Conservation (phyloP, 1,140 invertebrate genomes). For the Cydia fagiglandana region DNA sequence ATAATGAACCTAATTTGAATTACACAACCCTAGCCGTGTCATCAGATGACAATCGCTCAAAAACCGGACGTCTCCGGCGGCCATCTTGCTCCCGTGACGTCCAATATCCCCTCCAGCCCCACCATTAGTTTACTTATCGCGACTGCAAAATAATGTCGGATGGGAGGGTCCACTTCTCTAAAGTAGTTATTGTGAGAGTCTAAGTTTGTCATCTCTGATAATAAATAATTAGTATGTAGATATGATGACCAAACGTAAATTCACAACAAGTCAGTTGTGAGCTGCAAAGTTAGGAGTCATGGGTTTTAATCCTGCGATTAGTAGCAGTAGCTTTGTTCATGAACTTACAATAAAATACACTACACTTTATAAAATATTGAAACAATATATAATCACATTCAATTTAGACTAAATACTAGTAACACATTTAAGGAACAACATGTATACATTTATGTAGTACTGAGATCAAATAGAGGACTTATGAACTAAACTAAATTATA, state of each 20-base stretch:
- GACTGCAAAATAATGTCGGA: slow-evolving; percentile 32
- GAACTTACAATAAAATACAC: too few species aligned
- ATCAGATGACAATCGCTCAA: slow-evolving; percentile 69
- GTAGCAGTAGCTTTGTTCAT: too few species aligned
- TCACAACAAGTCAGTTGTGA: too few species aligned
- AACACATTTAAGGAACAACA: too few species aligned
- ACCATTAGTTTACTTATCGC: slow-evolving; percentile 41
- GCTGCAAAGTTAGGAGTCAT: too few species aligned
- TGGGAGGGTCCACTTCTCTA: neutral
- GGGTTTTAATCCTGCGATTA: too few species aligned
- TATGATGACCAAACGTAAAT: neutral
- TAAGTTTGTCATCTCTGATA: neutral
- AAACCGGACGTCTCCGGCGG: slow-evolving; percentile 57
- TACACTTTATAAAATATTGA: too few species aligned
- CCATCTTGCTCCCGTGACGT: slow-evolving; percentile 45
- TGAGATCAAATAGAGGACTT: too few species aligned
- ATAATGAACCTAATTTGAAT: neutral
- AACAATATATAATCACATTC: too few species aligned
- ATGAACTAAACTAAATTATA: too few species aligned
- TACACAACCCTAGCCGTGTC: slow-evolving; percentile 50
- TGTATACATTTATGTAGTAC: too few species aligned
- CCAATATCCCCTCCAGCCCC: slow-evolving; percentile 54
- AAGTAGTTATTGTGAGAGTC: slow-evolving; percentile 15
- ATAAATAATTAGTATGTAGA: neutral
- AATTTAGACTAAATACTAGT: too few species aligned